A percentile compares a stretch with the other conserved stretches of the same genome.
Evolutionary conservation across 1,140 invertebrate genomes (phyloP).

Genomic region (Schlechtendalia chinensis): DNA sequence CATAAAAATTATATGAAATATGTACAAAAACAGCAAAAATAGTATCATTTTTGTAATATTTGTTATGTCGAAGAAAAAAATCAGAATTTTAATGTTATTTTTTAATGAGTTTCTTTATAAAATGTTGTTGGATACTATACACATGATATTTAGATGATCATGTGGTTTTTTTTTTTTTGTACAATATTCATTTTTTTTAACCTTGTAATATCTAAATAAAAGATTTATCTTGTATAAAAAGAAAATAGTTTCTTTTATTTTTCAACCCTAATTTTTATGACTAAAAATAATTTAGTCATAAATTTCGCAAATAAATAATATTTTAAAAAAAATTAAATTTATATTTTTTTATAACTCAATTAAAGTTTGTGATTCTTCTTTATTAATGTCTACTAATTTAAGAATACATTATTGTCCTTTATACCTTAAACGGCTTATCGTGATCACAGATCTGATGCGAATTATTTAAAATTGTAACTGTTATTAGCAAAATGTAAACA

Average conservation of each 20-base stretch:
- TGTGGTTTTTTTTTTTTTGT: slow-evolving; percentile 42
- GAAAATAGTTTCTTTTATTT: slow-evolving; percentile 29
- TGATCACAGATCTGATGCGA: slow-evolving; percentile 35
- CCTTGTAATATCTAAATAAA: slow-evolving; percentile 45
- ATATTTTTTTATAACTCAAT: slow-evolving; percentile 26
- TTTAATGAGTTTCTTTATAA: slow-evolving; percentile 33
- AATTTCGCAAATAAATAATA: slow-evolving; percentile 17
- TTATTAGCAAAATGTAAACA: slow-evolving; percentile 17
- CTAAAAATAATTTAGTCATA: slow-evolving; percentile 23
- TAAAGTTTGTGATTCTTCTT: slow-evolving; percentile 11
- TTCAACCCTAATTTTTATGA: slow-evolving; percentile 3
- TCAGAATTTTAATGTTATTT: slow-evolving; percentile 48
- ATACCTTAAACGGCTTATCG: slow-evolving; percentile 6
- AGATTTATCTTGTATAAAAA: slow-evolving; percentile 33
- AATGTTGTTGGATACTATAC: slow-evolving; percentile 40
- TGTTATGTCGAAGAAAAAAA: slow-evolving; percentile 43
- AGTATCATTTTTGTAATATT: slow-evolving; percentile 45
- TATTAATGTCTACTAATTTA: slow-evolving; percentile 24
- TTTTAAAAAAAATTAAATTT: slow-evolving; percentile 27
- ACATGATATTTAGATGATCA: slow-evolving; percentile 17
- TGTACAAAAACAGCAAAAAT: slow-evolving; percentile 45
- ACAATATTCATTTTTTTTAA: slow-evolving; percentile 46
- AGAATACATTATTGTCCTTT: slow-evolving; percentile 25
- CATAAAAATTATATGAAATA: slow-evolving; percentile 44
- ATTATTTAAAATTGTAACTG: slow-evolving; percentile 30